These are phyloP conservation scores for Nephrocerus scutellatus DNA, from an alignment of 2,888 invertebrate genomes.

Conservation along the genomic window DNA sequence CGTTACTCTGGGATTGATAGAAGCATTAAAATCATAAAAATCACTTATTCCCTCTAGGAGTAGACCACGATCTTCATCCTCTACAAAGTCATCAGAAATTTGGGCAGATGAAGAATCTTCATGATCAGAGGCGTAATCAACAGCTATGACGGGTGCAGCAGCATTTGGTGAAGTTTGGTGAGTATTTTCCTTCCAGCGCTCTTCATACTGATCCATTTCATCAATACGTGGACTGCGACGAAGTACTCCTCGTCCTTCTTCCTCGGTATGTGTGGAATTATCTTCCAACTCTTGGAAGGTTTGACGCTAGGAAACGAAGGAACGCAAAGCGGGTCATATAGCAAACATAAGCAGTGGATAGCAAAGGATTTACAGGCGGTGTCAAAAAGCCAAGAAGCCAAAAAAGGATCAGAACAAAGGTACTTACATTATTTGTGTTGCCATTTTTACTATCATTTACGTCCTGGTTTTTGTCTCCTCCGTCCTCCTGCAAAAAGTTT, in stretches of 20 bases:
- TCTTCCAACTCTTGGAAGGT: slow-evolving; percentile 32
- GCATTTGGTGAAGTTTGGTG: slow-evolving; percentile 17
- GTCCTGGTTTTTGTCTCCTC: slow-evolving; percentile 12
- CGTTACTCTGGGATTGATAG: slow-evolving; percentile 37
- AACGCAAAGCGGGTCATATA: slow-evolving; percentile 12
- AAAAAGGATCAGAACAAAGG: slow-evolving; percentile 11
- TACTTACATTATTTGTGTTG: slow-evolving; percentile 25
- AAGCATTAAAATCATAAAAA: slow-evolving; percentile 44
- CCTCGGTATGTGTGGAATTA: slow-evolving; percentile 19
- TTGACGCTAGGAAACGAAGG: slow-evolving; percentile 29
- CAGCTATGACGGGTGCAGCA: slow-evolving; percentile 21
- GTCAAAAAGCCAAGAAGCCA: slow-evolving; percentile 29
- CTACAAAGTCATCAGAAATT: neutral
- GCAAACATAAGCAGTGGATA: slow-evolving; percentile 24
- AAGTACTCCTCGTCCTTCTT: slow-evolving; percentile 30
- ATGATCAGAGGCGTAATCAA: slow-evolving; percentile 33
- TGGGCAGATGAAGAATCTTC: too few species aligned
- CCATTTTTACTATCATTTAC: too few species aligned
- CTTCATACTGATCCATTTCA: slow-evolving; percentile 40
- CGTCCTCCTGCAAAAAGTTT: slow-evolving; percentile 19
- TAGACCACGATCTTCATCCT: slow-evolving; percentile 37
- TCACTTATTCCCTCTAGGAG: slow-evolving; percentile 43
- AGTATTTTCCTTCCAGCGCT: slow-evolving; percentile 29
- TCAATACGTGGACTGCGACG: slow-evolving; percentile 43
- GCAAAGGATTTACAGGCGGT: slow-evolving; percentile 25